Base-by-base conservation (phyloP, 2,113 vertebrate species). In the Mugil cephalus region DNA sequence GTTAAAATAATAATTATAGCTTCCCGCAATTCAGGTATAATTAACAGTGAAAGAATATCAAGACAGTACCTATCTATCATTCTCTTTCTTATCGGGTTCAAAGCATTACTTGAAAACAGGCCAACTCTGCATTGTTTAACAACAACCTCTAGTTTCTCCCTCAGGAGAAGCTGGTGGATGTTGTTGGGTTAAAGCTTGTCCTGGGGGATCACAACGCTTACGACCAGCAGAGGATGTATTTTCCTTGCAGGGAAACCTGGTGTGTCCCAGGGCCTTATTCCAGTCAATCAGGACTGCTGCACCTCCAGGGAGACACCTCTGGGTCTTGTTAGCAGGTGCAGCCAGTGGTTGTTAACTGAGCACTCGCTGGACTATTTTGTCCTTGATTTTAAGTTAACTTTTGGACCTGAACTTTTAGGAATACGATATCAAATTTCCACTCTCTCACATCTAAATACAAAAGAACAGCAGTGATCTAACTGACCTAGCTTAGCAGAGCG, bases 151-250 rank as follows among this genome's bases (percentile, higher is more conserved):
- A 51, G 50, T 8, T 17, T 53, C 35, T 52, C 40, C 56, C 24
- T 21, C 2, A 15, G 43, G 74, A 74, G 40, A 17, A 60, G 53
- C 83, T 74, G 62, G 56, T 42, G 50, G 74, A 58, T 71, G 62
- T 59, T 71, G 66, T 68, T 64, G 53, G 55, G 18, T 54, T 83
- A 60, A 61, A 63, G 19, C 36, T 54, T 42, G 39, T 74, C 47
- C 66, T 64, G 11, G 21, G 59, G 43, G 64, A 72, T 11, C 60
- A 4, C 0, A 39, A 58, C 9, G 64, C 47, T 73, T 66, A 48
- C 67, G 46, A 55, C n/a, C 38, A 68, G 69, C 19, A 5, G 12
- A 19, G 52, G 59, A 61, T 52, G 43, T 10, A 50, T 69, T 72
- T 70, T 62, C 42, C 43, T 38, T 14, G 10, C 40, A 46, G 38